Base-by-base conservation (phyloP, 2,113 vertebrate species). In the Garra rufa region DNA sequence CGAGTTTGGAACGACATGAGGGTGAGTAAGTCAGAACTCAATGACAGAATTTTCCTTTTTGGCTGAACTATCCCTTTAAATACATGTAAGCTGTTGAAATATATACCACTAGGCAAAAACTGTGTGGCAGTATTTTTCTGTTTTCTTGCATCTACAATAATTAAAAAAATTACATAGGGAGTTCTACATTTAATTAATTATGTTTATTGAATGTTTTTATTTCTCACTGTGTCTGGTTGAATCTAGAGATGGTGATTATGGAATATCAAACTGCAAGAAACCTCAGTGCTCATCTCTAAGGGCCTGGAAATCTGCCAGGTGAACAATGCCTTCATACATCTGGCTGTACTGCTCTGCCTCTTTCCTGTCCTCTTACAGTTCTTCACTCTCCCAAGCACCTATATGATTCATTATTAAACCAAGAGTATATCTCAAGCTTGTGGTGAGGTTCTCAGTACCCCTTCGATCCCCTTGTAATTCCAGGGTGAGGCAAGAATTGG, bases 261-360 rank as follows among this genome's bases (percentile, higher is more conserved):
- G 76, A 81, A 87, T 69, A 87, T 77, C 84, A 87, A 85, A 85
- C 80, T 79, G 57, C 79, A 79, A 79, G 80, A 55, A 83, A 83
- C 43, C 75, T 85, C 17, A 82, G 67, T 73, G 65, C 24, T 73
- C 28, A 76, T 55, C 76, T 83, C 83, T 76, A 67, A 86, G 86
- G 83, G 85, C 84, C 81, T 83, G 85, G 89, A 82, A 83, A 87
- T 86, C 59, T 86, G 78, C 30, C 86, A 91, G 91, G 87, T 92
- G 91, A 93, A 91, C 78, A 59, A 28, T 50, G n/a, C 76, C 55
- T 74, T 61, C 65, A 79, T 83, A 48, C 70, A 83, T 88, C 83
- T 83, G 48, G 10, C 24, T 85, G 34, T 67, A 43, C 63, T 24
- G 17, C 57, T 89, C 83, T 90, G 83, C 87, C 81, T 83, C 69